Evolutionary conservation across 2,797 vertebrate genomes (phyloP).

Genomic region (Coracias cyanogaster): DNA sequence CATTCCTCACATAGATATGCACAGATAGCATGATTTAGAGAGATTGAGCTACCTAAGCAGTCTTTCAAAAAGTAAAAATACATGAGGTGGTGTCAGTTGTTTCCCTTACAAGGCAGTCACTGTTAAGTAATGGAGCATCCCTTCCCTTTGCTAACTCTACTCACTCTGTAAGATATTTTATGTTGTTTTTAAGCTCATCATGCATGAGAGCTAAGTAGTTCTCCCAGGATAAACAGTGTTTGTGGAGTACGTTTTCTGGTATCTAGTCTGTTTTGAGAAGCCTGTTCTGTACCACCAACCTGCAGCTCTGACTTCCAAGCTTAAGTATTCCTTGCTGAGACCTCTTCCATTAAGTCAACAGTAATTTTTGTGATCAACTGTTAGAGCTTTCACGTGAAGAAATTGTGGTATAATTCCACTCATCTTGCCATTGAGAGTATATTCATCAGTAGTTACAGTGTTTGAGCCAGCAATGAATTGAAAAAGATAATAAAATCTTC

Average conservation of each 20-base stretch:
- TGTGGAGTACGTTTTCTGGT: not conserved
- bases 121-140: rapidly evolving
- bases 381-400: not conserved
- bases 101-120: not conserved
- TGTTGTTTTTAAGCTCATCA: not conserved
- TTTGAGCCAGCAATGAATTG: not conserved
- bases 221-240: not conserved
- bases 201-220: not conserved
- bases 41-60: not conserved
- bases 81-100: not conserved
- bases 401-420: rapidly evolving
- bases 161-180: not conserved
- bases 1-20: not conserved
- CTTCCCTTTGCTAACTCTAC: not conserved
- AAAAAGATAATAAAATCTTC: not conserved
- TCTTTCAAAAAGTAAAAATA: not conserved
- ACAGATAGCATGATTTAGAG: not conserved
- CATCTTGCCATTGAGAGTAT: not conserved
- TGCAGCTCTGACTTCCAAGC: not conserved
- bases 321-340: not conserved
- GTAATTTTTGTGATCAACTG: not conserved
- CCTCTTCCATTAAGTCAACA: rapidly evolving
- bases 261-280: not conserved
- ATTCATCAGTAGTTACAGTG: not conserved
- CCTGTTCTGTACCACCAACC: not conserved